Conservation (phyloP, 1,140 invertebrate genomes). For the Hermetia illucens region DNA sequence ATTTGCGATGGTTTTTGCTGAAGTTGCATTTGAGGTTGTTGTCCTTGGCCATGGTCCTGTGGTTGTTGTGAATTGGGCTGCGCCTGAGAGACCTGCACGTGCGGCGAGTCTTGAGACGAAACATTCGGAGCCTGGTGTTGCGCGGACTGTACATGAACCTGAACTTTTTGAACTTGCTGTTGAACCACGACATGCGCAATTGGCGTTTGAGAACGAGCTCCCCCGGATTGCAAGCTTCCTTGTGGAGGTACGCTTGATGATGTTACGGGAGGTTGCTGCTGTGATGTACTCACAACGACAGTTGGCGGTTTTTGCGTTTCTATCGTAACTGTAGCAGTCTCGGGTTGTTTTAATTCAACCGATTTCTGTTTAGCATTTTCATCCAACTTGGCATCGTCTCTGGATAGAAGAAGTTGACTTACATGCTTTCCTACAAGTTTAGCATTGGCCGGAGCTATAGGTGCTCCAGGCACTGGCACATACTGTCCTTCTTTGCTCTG, state of each 20-base stretch:
- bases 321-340: neutral
- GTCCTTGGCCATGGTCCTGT: conserved; percentile 4
- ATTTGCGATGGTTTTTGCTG: conserved; percentile 9
- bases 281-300: neutral
- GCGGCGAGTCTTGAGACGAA: too few species aligned
- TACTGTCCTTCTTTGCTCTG: conserved; percentile 59
- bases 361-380: neutral
- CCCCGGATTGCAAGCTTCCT: too few species aligned
- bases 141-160: too few species aligned
- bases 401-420: too few species aligned
- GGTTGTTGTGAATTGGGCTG: conserved; percentile 12
- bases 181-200: too few species aligned
- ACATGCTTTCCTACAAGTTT: too few species aligned
- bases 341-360: neutral
- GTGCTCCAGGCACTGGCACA: conserved; percentile 38
- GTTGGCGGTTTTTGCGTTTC: conserved; percentile 6
- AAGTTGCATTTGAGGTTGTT: conserved; percentile 1
- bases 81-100: too few species aligned
- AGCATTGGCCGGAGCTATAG: too few species aligned
- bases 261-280: neutral
- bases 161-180: too few species aligned
- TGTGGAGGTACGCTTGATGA: neutral
- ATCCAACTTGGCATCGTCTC: too few species aligned
- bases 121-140: too few species aligned
- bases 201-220: too few species aligned